Conservation (phyloP, 2,797 vertebrate genomes). For the Manis crassicaudata region DNA sequence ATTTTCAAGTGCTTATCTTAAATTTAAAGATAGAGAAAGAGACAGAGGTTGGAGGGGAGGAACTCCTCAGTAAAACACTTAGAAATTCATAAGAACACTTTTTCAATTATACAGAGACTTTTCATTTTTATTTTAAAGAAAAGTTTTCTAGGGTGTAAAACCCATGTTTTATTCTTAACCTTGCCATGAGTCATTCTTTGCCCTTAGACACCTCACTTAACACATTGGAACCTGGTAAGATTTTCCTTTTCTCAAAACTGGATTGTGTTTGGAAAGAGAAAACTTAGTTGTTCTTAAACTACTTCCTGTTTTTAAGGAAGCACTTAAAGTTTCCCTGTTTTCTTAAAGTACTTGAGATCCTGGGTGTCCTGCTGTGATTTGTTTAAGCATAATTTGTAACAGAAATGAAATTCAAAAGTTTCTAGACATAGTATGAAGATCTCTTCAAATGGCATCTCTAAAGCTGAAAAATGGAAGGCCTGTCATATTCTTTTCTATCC, state of each 20-base stretch:
- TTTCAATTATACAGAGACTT: slow-evolving; percentile 47
- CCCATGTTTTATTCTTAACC: slow-evolving; percentile 72
- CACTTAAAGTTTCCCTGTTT: background rate
- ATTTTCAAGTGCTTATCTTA: slow-evolving; percentile 44
- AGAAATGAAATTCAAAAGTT: slow-evolving; percentile 45
- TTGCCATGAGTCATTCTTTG: slow-evolving; percentile 71
- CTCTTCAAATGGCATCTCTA: slow-evolving; percentile 25
- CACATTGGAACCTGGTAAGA: slow-evolving; percentile 68
- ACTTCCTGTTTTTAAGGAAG: background rate
- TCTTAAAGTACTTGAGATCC: slow-evolving; percentile 43
- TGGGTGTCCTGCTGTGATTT: slow-evolving; percentile 29
- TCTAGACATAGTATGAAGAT: slow-evolving; percentile 29
- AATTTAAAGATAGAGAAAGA: background rate
- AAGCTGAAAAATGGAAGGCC: slow-evolving; percentile 20
- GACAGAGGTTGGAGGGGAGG: background rate
- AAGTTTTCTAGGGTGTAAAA: slow-evolving; percentile 70
- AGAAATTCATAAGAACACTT: slow-evolving; percentile 38
- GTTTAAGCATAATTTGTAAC: slow-evolving; percentile 48
- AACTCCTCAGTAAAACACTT: slow-evolving; percentile 33
- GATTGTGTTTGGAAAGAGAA: slow-evolving; percentile 54
- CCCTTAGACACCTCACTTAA: slow-evolving; percentile 69
- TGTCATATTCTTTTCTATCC: slow-evolving; percentile 39
- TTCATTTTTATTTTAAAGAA: slow-evolving; percentile 65
- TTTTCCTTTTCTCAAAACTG: slow-evolving; percentile 46
- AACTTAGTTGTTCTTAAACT: background rate